Conservation (phyloP, 2,113 vertebrate species). For the Tauraco erythrolophus region DNA sequence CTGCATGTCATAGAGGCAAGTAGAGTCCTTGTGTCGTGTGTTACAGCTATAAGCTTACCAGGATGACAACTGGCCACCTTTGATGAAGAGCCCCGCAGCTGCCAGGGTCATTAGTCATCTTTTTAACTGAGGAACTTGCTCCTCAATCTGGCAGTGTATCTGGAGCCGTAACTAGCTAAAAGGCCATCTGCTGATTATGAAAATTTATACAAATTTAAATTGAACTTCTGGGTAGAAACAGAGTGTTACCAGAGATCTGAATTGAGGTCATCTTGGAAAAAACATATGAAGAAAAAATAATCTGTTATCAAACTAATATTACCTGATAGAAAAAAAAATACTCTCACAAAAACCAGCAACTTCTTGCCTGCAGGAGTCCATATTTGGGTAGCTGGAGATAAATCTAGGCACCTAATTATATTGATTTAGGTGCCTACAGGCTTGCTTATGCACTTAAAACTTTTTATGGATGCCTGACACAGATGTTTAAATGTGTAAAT, state of each 20-base stretch:
- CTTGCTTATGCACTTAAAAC: background rate
- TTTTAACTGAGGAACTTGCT: background rate
- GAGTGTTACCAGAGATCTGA: background rate
- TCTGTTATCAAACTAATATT: background rate
- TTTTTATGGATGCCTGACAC: background rate
- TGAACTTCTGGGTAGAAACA: background rate
- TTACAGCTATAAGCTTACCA: rapidly evolving
- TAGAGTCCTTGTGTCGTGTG: rapidly evolving
- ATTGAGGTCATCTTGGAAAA: background rate
- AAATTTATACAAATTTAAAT: background rate
- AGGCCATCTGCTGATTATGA: background rate
- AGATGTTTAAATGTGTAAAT: background rate
- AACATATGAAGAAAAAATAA: background rate
- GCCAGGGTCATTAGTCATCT: background rate
- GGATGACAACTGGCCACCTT: background rate
- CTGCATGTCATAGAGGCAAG: background rate
- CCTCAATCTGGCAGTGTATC: background rate
- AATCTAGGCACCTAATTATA: background rate
- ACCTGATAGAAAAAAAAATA: background rate
- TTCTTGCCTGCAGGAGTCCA: background rate
- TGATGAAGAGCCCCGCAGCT: background rate
- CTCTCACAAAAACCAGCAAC: background rate
- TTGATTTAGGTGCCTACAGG: background rate
- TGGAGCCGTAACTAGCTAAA: background rate
- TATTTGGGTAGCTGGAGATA: background rate